phyloP scores from a whole-genome alignment of 2,113 vertebrate genomes.

The Atractosteus spatula region DNA sequence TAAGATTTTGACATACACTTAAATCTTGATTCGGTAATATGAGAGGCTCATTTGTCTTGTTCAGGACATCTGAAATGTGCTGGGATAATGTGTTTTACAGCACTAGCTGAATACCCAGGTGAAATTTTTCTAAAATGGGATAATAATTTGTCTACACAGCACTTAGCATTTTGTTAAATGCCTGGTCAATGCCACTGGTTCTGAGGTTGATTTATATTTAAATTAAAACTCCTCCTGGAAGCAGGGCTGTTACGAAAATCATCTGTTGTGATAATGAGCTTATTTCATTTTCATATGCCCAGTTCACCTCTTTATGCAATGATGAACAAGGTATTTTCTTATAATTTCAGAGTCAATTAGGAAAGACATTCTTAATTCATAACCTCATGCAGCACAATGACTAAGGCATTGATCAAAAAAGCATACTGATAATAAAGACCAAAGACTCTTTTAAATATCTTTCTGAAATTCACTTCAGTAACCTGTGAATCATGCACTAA shows the following conservation, averaged over 20 bases:
- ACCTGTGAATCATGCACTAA: too few species aligned
- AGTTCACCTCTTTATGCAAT: background rate
- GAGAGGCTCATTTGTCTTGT: background rate
- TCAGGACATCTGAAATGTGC: constrained; percentile 2
- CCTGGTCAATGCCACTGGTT: background rate
- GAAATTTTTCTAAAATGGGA: background rate
- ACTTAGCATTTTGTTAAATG: constrained; percentile 1
- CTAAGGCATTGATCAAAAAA: background rate
- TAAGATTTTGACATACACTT: constrained; percentile 5
- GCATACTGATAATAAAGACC: background rate
- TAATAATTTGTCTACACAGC: constrained; percentile 5
- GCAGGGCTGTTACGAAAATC: background rate
- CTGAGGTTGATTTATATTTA: background rate
- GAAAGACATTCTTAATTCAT: background rate
- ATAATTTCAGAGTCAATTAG: background rate
- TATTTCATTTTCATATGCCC: constrained; percentile 10
- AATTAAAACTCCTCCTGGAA: constrained; percentile 16
- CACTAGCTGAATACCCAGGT: background rate
- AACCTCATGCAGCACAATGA: background rate
- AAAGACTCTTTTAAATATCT: background rate
- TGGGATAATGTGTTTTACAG: constrained; percentile 9
- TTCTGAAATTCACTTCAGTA: too few species aligned
- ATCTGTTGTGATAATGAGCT: constrained; percentile 5
- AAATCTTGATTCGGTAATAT: constrained; percentile 5
- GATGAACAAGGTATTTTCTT: constrained; percentile 1